These are phyloP conservation scores for Beaufortia kweichowensis DNA, from an alignment of 2,113 vertebrate species.

Conservation along the genomic window DNA sequence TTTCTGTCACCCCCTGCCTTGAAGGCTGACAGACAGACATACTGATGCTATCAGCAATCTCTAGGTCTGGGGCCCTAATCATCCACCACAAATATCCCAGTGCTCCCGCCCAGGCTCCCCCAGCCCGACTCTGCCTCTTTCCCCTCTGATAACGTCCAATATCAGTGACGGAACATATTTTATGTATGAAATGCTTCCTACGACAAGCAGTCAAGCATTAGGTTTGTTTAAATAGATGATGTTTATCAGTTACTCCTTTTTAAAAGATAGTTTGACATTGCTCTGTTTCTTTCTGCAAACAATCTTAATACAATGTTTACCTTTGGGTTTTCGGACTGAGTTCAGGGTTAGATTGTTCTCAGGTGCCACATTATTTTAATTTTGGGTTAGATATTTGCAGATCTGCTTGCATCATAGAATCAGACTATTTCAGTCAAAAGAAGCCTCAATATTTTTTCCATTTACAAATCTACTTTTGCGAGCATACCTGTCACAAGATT, in stretches of 20 bases:
- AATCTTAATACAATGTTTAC: slow-evolving; percentile 35
- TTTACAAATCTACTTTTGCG: slow-evolving; percentile 64
- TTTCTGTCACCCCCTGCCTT: slow-evolving; percentile 61
- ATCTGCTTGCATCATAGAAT: slow-evolving; percentile 23
- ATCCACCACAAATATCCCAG: slow-evolving; percentile 85
- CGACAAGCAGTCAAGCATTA: slow-evolving; percentile 95
- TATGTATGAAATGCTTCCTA: slow-evolving; percentile 94
- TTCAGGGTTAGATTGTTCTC: neutral
- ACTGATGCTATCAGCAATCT: slow-evolving; percentile 85
- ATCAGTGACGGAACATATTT: slow-evolving; percentile 98
- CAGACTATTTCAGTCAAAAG: slow-evolving; percentile 28
- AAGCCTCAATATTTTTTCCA: slow-evolving; percentile 43
- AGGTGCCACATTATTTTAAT: slow-evolving; percentile 28
- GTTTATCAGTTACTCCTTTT: slow-evolving; percentile 83
- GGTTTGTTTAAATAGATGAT: slow-evolving; percentile 98
- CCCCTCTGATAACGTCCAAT: slow-evolving; percentile 85
- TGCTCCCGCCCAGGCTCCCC: slow-evolving; percentile 64
- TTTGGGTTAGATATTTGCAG: slow-evolving; percentile 37
- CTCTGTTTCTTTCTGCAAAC: slow-evolving; percentile 71
- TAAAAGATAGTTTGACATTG: slow-evolving; percentile 77
- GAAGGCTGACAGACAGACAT: slow-evolving; percentile 78
- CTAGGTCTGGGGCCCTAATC: slow-evolving; percentile 80
- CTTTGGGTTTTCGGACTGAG: neutral
- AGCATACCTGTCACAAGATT: slow-evolving; percentile 64
- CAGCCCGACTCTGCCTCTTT: slow-evolving; percentile 54